Evolutionary conservation across 2,797 vertebrate genomes (phyloP), one percentile per base, ranked within the genome.

Genomic region (Rachycentron canadum): DNA sequence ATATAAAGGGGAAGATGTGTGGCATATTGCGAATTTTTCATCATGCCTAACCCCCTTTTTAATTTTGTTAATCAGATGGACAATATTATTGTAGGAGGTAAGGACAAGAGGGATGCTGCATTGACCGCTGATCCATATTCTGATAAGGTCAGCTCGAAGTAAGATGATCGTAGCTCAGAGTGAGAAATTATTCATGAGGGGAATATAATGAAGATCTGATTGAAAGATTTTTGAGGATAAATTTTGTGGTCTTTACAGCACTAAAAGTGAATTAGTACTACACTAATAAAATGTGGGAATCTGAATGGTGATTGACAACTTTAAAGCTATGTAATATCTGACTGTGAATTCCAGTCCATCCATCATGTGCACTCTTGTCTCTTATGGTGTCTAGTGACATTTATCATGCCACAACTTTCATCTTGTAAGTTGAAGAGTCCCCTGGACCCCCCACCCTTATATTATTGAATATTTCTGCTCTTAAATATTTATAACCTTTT

Each of bases 401-500:
- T 94, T 93, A 94, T 94, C 92, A 90, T 80, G 81, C 84, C 92
- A 82, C 89, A 93, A 93, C 92, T 93, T 95, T 94, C 93, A 94
- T 96, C 92, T 92, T 67, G 88, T 61, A 89, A 89, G 81, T 86
- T 78, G 68, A 82, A 78, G 85, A 91, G 84, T 84, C 90, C 86
- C 78, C 62, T 85, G 85, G 86, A 90, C 87, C 91, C 87, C 88
- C 91, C 89, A 91, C 91, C 88, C 89, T 91, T 92, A 93, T 92
- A 91, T 92, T 94, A 95, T 95, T 94, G 95, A 95, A 95, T 95
- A 92, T 93, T 90, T 93, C 93, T 92, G 90, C 92, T 92, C 87
- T 95, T 95, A 94, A 95, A 95, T 95, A 96, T 95, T 95, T 94
- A 95, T 95, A 91, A 91, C 92, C 87, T 93, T 95, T 95, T 94